Percentiles rank a stretch among this genome's conserved stretches.
phyloP scores from a whole-genome alignment of 2,888 invertebrate genomes.

The Bembecia ichneumoniformis region DNA sequence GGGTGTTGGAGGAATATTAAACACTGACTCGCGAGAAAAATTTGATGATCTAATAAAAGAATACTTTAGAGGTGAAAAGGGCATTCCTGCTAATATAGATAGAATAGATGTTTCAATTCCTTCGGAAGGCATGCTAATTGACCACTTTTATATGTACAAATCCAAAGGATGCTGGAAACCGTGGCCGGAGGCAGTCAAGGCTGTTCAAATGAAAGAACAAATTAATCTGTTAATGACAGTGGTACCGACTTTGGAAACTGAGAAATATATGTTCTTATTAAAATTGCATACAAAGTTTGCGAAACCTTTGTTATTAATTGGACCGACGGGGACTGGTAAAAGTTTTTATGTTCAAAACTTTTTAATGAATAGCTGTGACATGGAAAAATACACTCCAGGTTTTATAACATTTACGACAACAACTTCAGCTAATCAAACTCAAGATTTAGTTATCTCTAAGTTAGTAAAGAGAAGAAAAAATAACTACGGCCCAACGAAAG shows the following conservation, averaged over 20 bases:
- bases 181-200: conserved; percentile 83
- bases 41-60: conserved; percentile 76
- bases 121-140: conserved; percentile 82
- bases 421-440: conserved; percentile 85
- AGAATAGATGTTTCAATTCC: conserved; percentile 84
- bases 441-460: conserved; percentile 82
- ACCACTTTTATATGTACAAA: conserved; percentile 86
- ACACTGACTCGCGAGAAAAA: conserved; percentile 77
- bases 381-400: conserved; percentile 80
- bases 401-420: conserved; percentile 89
- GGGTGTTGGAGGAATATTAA: conserved; percentile 88
- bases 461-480: conserved; percentile 79
- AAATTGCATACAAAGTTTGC: conserved; percentile 81
- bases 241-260: conserved; percentile 90
- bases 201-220: conserved; percentile 66
- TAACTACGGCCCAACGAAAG: conserved; percentile 82
- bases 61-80: conserved; percentile 57
- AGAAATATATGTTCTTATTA: conserved; percentile 82
- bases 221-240: conserved; percentile 79
- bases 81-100: conserved; percentile 62
- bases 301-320: conserved; percentile 80
- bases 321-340: conserved; percentile 91
- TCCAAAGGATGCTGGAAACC: conserved; percentile 90
- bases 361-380: conserved; percentile 77
- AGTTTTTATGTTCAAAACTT: conserved; percentile 84